Conservation (phyloP, 2,113 vertebrate genomes). For the Mobula hypostoma region DNA sequence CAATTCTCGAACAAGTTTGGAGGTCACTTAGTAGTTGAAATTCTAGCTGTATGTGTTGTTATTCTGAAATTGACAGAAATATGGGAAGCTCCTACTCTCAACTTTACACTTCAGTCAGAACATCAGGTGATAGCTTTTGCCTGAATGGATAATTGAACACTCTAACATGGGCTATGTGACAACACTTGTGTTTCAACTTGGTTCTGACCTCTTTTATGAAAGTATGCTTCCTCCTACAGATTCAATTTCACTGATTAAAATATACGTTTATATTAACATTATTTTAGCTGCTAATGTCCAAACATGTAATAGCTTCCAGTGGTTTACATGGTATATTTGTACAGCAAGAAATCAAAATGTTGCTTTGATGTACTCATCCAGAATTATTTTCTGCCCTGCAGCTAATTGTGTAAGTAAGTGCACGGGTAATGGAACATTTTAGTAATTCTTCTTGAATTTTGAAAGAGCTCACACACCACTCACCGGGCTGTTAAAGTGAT, state of each 20-base stretch:
- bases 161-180: not conserved
- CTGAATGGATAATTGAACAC: not conserved
- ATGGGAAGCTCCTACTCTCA: not conserved
- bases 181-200: not conserved
- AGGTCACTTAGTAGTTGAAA: not conserved
- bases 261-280: not conserved
- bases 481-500: not conserved
- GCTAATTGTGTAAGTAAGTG: not conserved
- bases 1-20: too few species aligned
- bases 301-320: conserved; percentile 28
- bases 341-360: not conserved
- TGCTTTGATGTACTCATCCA: not conserved
- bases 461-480: not conserved
- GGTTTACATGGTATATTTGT: not conserved
- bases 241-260: conserved; percentile 26
- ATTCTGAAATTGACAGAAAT: not conserved
- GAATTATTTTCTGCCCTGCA: not conserved
- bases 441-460: not conserved
- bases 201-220: conserved; percentile 2
- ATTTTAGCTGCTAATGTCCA: not conserved
- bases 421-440: not conserved
- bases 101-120: not conserved
- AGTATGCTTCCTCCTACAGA: not conserved
- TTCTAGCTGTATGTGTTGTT: not conserved
- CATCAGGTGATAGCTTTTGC: not conserved